Conservation (phyloP, 2,113 vertebrate species). For the Seriola quinqueradiata region DNA sequence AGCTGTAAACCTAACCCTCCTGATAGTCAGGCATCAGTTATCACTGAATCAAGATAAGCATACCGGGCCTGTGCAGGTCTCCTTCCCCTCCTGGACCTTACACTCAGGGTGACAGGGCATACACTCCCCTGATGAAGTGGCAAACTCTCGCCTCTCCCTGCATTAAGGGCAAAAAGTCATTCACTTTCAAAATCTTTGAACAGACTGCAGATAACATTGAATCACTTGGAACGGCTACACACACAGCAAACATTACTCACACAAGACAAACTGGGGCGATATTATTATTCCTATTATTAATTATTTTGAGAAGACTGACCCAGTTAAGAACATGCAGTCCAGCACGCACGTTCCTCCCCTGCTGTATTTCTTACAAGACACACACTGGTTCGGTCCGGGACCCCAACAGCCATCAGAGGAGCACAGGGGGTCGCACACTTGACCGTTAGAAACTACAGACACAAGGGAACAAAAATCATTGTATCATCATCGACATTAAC, state of each 20-base stretch:
- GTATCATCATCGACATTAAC: neutral
- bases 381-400: slow-evolving; percentile 89
- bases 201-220: slow-evolving; percentile 23
- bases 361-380: slow-evolving; percentile 90
- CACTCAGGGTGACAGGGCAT: slow-evolving; percentile 91
- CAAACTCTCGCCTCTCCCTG: slow-evolving; percentile 90
- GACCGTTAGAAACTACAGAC: slow-evolving; percentile 83
- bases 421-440: slow-evolving; percentile 90
- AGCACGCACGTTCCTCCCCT: slow-evolving; percentile 88
- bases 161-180: slow-evolving; percentile 23
- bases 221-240: neutral
- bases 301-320: slow-evolving; percentile 81
- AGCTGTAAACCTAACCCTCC: neutral
- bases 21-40: neutral
- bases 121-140: slow-evolving; percentile 82
- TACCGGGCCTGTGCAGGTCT: slow-evolving; percentile 92
- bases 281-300: neutral
- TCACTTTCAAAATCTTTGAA: slow-evolving; percentile 24
- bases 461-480: neutral
- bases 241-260: slow-evolving; percentile 40
- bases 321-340: slow-evolving; percentile 88
- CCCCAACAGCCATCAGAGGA: slow-evolving; percentile 93
- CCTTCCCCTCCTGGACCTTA: slow-evolving; percentile 82
- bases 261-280: slow-evolving; percentile 7
- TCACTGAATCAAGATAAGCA: neutral